Conservation (phyloP, 2,797 vertebrate species). For the Cossypha caffra region DNA sequence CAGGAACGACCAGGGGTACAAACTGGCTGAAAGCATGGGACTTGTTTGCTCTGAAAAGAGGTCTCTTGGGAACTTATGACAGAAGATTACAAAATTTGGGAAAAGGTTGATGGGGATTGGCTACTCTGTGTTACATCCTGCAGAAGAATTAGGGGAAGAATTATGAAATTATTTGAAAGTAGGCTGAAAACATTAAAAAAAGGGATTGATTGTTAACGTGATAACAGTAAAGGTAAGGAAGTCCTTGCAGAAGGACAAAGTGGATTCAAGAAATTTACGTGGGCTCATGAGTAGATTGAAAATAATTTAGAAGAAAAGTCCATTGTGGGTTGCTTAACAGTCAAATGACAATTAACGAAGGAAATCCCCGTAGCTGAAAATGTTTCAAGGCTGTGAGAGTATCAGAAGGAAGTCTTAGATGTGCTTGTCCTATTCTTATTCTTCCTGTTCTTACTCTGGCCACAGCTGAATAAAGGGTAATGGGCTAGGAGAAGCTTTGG, state of each 20-base stretch:
- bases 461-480: neutral
- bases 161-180: neutral
- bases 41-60: neutral
- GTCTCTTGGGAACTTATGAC: neutral
- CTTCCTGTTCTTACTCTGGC: slow-evolving; percentile 42
- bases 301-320: neutral
- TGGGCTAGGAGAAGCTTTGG: neutral
- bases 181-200: neutral
- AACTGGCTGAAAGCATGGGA: neutral
- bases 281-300: neutral
- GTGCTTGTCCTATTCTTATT: slow-evolving; percentile 35
- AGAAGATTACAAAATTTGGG: neutral
- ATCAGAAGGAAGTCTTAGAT: slow-evolving; percentile 38
- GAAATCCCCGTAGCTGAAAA: slow-evolving; percentile 54
- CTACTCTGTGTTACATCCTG: neutral
- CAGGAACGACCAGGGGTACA: neutral
- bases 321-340: slow-evolving; percentile 6
- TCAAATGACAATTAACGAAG: neutral
- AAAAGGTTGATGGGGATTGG: neutral
- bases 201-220: neutral
- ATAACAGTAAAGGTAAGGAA: neutral
- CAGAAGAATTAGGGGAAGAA: neutral
- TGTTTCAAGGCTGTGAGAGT: neutral
- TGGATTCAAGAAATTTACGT: neutral
- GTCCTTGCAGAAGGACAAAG: neutral